Evolutionary conservation across 2,113 vertebrate genomes (phyloP), one percentile per base, ranked within the genome.

Genomic region (Megatriorchis doriae): DNA sequence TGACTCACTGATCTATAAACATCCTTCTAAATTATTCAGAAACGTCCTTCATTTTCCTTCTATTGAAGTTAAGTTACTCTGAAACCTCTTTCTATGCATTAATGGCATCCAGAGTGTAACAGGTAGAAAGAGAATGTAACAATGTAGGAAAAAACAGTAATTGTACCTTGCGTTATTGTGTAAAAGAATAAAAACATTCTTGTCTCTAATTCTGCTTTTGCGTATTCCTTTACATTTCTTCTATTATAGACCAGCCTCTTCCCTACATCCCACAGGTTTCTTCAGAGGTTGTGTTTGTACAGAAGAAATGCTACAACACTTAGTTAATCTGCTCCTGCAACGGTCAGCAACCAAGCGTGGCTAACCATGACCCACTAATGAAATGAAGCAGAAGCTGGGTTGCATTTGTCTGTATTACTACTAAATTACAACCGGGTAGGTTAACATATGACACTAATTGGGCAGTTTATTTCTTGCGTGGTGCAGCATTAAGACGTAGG

Each of bases 21-120:
- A 1, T 47, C 58, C 82, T 79, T 59, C 58, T 94, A 62, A 94
- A 95, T 96, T 95, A 94, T 93, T 88, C 70, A 93, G 66, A 81
- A 13, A 85, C 10, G 4, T 50, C 81, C 40, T 92, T 52, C 63
- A 32, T 86, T 89, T 95, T 86, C 75, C 73, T 86, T 89, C 45
- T 66, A 5, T 8, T 59, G 31, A 84, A 94, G 40, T 50, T 45
- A 53, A 83, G 58, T 53, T 75, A 65, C 62, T 52, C 61, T 85
- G 47, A 80, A 94, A 70, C n/a, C 70, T 29, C 23, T 13, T 81
- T 47, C 81, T 74, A 58, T 27, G 26, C 50, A 66, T 66, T 93
- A 94, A 68, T 42, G 26, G 31, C 71, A 91, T 42, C 36, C 38
- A 40, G 87, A 56, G 19, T 6, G 6, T 71, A 94, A 63, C 36